Percentiles rank a stretch among this genome's conserved stretches.
phyloP scores from a whole-genome alignment of 2,888 invertebrate species.

The Hymenopus coronatus region DNA sequence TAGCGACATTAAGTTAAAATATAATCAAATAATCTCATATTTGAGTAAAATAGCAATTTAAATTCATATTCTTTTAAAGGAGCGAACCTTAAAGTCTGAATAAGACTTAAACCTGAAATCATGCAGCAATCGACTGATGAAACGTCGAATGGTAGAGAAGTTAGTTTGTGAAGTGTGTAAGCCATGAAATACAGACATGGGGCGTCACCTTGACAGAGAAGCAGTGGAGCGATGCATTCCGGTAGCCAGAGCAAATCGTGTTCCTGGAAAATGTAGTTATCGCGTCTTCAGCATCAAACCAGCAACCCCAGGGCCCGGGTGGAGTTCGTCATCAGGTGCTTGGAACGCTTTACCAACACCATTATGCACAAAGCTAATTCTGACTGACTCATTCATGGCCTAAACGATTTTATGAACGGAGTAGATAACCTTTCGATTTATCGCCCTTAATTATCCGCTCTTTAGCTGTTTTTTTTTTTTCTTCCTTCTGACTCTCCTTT shows the following conservation, averaged over 20 bases:
- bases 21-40: too few relatives aligned
- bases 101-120: too few relatives aligned
- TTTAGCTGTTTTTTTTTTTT: not conserved
- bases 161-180: not conserved
- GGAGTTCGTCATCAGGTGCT: not conserved
- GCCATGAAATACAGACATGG: not conserved
- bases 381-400: not conserved
- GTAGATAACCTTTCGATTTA: not conserved
- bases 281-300: not conserved
- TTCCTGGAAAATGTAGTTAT: not conserved
- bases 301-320: not conserved
- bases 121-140: too few relatives aligned
- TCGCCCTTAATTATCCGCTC: not conserved
- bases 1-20: too few relatives aligned
- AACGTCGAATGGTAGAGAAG: not conserved
- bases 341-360: not conserved
- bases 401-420: not conserved
- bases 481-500: not conserved
- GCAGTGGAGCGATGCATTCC: not conserved
- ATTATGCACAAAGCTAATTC: not conserved
- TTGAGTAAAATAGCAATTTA: too few relatives aligned
- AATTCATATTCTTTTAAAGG: too few relatives aligned
- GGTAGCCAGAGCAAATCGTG: not conserved
- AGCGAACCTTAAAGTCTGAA: too few relatives aligned
- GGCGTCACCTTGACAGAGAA: not conserved